Conservation (phyloP, 2,113 vertebrate species). For the Malaclemys terrapin region DNA sequence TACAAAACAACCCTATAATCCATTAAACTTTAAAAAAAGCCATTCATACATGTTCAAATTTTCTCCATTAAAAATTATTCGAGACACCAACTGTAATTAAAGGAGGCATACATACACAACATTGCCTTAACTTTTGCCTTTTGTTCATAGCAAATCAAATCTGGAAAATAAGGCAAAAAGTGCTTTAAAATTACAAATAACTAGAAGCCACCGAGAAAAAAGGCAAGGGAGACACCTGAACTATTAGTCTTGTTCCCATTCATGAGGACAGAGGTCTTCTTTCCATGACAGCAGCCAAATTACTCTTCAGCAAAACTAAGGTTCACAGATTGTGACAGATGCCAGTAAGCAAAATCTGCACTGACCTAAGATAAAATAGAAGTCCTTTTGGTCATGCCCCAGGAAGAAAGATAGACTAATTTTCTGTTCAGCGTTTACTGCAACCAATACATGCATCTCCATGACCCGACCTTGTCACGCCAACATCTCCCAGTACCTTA, state of each 20-base stretch:
- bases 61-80: too few relatives aligned
- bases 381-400: background rate
- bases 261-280: background rate
- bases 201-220: background rate
- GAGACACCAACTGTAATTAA: too few relatives aligned
- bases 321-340: background rate
- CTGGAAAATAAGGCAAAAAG: conserved; percentile 7
- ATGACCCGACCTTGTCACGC: background rate
- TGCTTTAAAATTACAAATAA: conserved; percentile 1
- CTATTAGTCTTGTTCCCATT: background rate
- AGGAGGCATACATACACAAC: background rate
- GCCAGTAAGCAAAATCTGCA: background rate
- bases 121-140: background rate
- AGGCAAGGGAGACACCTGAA: background rate
- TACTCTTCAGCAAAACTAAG: background rate
- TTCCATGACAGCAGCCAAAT: background rate
- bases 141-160: background rate
- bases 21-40: too few relatives aligned
- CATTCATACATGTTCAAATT: too few relatives aligned
- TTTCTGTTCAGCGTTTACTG: background rate
- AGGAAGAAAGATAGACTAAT: background rate
- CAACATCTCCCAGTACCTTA: too few relatives aligned
- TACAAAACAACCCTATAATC: too few relatives aligned
- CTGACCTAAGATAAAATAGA: background rate
- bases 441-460: background rate